Evolutionary conservation across 64 coral and sea anemone genomes (phyloP), one percentile per base, ranked within the genome.

Genomic region (Platygyra sinensis): DNA sequence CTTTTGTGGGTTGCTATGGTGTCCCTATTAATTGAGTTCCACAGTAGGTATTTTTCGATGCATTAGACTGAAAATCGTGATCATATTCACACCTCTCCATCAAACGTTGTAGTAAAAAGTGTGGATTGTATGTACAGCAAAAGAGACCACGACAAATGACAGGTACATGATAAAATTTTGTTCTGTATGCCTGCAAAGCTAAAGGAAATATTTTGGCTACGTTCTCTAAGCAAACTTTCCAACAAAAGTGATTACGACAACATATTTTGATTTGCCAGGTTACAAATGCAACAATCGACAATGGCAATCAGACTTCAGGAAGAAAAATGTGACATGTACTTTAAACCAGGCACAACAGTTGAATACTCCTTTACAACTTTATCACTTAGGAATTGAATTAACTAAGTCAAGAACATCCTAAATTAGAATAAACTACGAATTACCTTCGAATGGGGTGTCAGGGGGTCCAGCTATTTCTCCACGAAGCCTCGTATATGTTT

Each of bases 371-470:
- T n/a, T 18, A 65, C 10, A 19, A 71, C 5, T 10, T 42, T 20
- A 71, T 39, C 12, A 7, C 38, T 27, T 69, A 10, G 30, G 8
- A 19, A 14, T 61, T 33, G 31, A 16, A 32, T 29, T 13, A 81
- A 62, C 29, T 60, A 60, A 80, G 24, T 6, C 29, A 29, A 11
- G 30, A 27, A 27, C 30, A 22, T n/a, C 18, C 39, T 30, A 51
- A 71, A 72, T 72, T 71, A 32, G 42, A 36, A 54, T 86, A 22
- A 59, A 72, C 62, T 10, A 25, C 10, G 39, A 36, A 52, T 55
- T 79, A 95, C 93, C 93, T 91, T 95, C 93, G 62, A 91, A 95
- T 64, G 93, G 93, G 20, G 93, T 95, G 55, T 91, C 93, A 19
- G 93, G 93, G 33, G 93, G 93, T 8, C 93, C 93, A 20, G 88